Evolutionary conservation across 2,888 invertebrate species (phyloP).

Genomic region (Neuroscelio doddi): DNA sequence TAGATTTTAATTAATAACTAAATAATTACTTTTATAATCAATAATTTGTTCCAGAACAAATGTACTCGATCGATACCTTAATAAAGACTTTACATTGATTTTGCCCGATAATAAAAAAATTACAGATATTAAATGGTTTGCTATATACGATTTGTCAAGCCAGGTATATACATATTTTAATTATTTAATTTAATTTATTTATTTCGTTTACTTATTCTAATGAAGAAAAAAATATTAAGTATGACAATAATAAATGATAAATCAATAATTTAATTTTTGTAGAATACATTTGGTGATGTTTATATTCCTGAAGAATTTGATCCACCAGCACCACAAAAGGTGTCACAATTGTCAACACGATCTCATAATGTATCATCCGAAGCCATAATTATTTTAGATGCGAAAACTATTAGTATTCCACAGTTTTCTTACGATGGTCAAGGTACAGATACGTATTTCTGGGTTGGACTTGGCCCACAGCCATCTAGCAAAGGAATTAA

Average conservation of each 20-base stretch:
- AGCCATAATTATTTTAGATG: slow-evolving; percentile 83
- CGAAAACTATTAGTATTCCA: slow-evolving; percentile 84
- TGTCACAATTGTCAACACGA: slow-evolving; percentile 76
- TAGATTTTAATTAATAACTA: no score
- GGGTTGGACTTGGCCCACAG: slow-evolving; percentile 91
- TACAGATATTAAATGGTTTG: slow-evolving; percentile 91
- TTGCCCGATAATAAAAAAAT: slow-evolving; percentile 90
- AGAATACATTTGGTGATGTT: slow-evolving; percentile 91
- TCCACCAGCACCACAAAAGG: slow-evolving; percentile 82
- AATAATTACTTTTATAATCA: no score
- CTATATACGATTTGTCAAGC: slow-evolving; percentile 88
- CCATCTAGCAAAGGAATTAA: slow-evolving; percentile 86
- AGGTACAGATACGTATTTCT: slow-evolving; percentile 86
- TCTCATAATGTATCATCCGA: slow-evolving; percentile 81
- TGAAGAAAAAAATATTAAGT: slow-evolving; percentile 1
- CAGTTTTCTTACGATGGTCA: slow-evolving; percentile 85
- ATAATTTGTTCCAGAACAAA: slow-evolving; percentile 83
- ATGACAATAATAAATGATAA: no score
- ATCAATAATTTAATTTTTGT: no score
- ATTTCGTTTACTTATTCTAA: background rate
- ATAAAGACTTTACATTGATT: slow-evolving; percentile 86
- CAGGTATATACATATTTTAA: slow-evolving; percentile 72
- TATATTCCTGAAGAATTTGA: slow-evolving; percentile 93
- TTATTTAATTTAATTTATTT: background rate
- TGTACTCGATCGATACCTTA: slow-evolving; percentile 87